Evolutionary conservation across 2,113 vertebrate species (phyloP).

Genomic region (Pandion haliaetus): DNA sequence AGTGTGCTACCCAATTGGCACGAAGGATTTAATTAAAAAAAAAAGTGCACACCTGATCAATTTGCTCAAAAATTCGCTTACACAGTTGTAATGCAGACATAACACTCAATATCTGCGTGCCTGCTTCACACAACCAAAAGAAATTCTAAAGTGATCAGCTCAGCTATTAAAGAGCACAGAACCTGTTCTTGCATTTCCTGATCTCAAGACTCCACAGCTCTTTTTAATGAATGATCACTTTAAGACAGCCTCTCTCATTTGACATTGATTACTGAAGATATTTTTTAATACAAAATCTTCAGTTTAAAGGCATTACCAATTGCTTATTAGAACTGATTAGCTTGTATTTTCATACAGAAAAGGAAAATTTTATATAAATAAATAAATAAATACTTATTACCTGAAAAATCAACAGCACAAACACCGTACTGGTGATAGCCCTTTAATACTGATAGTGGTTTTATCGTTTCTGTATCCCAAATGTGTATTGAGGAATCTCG

Average conservation of each 20-base stretch:
- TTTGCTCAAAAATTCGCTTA: background rate
- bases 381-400: conserved; percentile 74
- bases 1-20: background rate
- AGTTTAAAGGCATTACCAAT: background rate
- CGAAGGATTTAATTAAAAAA: background rate
- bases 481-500: conserved; percentile 93
- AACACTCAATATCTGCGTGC: background rate
- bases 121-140: background rate
- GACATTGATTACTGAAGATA: background rate
- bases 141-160: background rate
- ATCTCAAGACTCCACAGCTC: background rate
- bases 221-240: background rate
- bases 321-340: background rate
- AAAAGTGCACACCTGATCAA: background rate
- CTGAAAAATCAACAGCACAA: conserved; percentile 96
- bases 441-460: conserved; percentile 91
- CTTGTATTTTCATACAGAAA: background rate
- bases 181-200: background rate
- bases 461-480: conserved; percentile 95
- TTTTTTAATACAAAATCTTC: background rate
- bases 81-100: background rate
- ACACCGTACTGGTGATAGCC: conserved; percentile 95
- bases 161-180: background rate
- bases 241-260: background rate
- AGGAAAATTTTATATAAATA: background rate